A percentile compares a stretch with the other conserved stretches of the same genome.
Conservation (phyloP, 2,888 invertebrate species). For the Aspidiotus destructor region DNA sequence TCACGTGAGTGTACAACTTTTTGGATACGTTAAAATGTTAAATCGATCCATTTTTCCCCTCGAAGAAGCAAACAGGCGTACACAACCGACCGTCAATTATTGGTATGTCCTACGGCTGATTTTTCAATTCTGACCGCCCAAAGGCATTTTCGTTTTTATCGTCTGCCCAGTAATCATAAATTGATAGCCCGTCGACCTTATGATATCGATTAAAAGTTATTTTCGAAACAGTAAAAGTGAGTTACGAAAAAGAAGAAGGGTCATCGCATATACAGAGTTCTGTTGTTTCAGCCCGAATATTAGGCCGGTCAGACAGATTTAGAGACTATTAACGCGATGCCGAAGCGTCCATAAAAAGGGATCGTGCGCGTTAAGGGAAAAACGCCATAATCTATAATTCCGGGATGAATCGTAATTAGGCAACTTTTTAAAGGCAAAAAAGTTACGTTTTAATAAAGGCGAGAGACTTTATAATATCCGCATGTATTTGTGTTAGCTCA, state of each 20-base stretch:
- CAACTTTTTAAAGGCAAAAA: not conserved
- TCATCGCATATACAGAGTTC: too few species aligned
- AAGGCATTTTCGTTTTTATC: not conserved
- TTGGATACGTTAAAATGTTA: too few species aligned
- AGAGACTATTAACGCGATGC: not conserved
- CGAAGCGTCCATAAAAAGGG: not conserved
- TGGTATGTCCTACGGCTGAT: too few species aligned
- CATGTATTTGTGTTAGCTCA: too few species aligned
- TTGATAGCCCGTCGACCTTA: not conserved
- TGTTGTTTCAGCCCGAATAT: too few species aligned
- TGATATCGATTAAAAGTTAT: not conserved
- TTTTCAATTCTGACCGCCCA: too few species aligned
- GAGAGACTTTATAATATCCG: too few species aligned
- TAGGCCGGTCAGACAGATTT: not conserved
- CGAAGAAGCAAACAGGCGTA: too few species aligned
- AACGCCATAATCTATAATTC: not conserved
- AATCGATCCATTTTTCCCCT: too few species aligned
- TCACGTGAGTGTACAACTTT: too few species aligned
- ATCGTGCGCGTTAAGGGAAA: not conserved
- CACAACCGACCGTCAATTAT: too few species aligned
- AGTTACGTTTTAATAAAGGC: not conserved
- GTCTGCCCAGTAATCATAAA: not conserved
- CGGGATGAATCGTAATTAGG: slow-evolving; percentile 1
- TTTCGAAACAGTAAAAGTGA: not conserved
- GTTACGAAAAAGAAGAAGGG: not conserved